Conservation (phyloP, 23 tunicate genomes). For the Trididemnum clinides region DNA sequence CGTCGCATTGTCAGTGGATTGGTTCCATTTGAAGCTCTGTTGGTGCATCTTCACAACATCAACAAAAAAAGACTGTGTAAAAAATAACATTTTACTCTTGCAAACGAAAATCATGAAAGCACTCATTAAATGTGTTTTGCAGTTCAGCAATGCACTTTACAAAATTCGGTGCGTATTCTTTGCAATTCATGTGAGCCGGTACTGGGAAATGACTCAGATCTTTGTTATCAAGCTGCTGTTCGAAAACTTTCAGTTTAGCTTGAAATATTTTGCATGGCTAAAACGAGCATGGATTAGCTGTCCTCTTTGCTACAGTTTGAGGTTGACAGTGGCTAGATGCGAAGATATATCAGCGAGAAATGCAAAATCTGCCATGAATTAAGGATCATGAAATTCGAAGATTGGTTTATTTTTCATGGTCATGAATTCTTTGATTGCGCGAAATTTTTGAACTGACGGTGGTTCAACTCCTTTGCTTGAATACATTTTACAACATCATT, state of each 20-base stretch:
- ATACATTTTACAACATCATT: neutral
- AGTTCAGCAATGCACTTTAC: neutral
- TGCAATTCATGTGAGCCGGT: constrained; percentile 4
- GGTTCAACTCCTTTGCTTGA: neutral
- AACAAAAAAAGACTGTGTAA: neutral
- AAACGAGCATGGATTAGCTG: neutral
- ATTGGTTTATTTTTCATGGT: constrained; percentile 5
- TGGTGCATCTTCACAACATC: neutral
- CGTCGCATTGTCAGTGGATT: constrained; percentile 5
- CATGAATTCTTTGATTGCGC: constrained; percentile 3
- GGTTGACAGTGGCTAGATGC: neutral
- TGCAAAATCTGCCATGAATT: constrained; percentile 21
- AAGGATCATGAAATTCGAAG: neutral
- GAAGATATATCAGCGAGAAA: neutral
- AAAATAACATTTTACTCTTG: neutral
- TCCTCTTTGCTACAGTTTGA: constrained; percentile 13
- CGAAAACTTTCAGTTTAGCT: constrained; percentile 17
- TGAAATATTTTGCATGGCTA: neutral
- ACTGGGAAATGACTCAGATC: constrained; percentile 5
- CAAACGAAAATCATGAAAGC: constrained; percentile 1
- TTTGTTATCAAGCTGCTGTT: neutral
- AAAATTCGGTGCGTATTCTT: constrained; percentile 7
- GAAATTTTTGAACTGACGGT: neutral
- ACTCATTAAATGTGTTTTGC: constrained; percentile 15
- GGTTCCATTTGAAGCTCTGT: constrained; percentile 18